Percentiles rank a stretch among this genome's conserved stretches.
phyloP scores from a whole-genome alignment of 1,140 invertebrate genomes.

The Microplitis demolitor region DNA sequence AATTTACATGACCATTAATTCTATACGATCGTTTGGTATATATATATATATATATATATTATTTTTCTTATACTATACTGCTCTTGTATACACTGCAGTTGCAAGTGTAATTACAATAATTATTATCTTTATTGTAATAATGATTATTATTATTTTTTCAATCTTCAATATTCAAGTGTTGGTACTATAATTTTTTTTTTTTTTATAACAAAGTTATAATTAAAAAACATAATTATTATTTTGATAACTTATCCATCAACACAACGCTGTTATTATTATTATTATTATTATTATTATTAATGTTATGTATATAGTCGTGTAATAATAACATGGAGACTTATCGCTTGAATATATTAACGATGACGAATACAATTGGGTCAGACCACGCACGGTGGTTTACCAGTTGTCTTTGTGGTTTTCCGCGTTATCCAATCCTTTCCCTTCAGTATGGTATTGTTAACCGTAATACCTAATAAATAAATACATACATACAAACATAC shows the following conservation, averaged over 20 bases:
- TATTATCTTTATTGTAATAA: not conserved
- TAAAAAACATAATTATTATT: no score
- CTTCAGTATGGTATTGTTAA: not conserved
- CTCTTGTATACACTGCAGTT: not conserved
- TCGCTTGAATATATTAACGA: not conserved
- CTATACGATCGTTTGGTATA: not conserved
- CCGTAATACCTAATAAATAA: no score
- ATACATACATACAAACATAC: no score
- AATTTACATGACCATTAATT: not conserved
- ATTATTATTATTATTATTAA: not conserved
- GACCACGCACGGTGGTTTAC: not conserved
- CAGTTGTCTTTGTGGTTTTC: constrained; percentile 1
- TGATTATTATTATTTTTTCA: no score
- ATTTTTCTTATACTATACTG: not conserved
- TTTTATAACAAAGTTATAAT: no score
- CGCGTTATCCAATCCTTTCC: constrained; percentile 4
- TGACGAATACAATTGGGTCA: not conserved
- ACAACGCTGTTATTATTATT: no score
- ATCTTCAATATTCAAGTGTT: no score
- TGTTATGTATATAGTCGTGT: not conserved
- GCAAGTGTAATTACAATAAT: not conserved
- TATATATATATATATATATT: not conserved
- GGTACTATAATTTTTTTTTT: no score
- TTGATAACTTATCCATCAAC: no score
- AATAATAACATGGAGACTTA: not conserved